Base-by-base conservation (phyloP, 2,888 invertebrate species). In the Agrochola circellaris region DNA sequence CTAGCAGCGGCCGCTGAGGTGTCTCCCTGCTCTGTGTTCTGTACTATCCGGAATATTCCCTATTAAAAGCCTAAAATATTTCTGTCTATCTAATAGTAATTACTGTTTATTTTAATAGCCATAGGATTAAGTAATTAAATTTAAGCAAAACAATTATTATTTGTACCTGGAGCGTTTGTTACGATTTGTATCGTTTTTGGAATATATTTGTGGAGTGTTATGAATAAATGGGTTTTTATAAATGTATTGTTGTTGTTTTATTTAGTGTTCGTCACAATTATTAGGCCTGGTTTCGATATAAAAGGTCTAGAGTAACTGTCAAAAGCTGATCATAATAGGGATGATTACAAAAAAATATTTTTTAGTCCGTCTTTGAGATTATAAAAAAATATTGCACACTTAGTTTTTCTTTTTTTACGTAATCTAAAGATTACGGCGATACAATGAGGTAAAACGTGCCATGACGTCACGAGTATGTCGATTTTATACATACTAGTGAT, bases 201-300 rank as follows among this genome's bases (percentile, higher is more conserved):
- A 95, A 88, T 93, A 88, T 87, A 88, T 89, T 92, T 95, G 94
- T 93, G 94, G 90, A 91, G 91, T 94, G 92, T 95, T 95, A 92
- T 87, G 89, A 95, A 94, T 95, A 96, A 94, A 95, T 93, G 93
- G 88, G 87, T 90, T 95, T 95, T 93, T 94, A 93, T 93, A 93
- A 92, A 93, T 92, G 91, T 93, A 77, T 51, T 38, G 62, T 13
- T 73, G 51, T 66, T n/a, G 42, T 82, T 80, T 84, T 76, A 73
- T 82, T 75, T 65, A 38, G 13, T 58, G 26, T 15, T n/a, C 6
- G 6, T 56, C 56, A 26, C n/a, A 56, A 56, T n/a, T 11, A 56
- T 56, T n/a, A n/a, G 54, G 4, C n/a, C 11, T n/a, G n/a, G 54
- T 54, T 9, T n/a, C 23, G 23, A 11, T n/a, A 23, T 54, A 23